phyloP scores from a whole-genome alignment of 1,140 invertebrate genomes.

The Ceratina calcarata region DNA sequence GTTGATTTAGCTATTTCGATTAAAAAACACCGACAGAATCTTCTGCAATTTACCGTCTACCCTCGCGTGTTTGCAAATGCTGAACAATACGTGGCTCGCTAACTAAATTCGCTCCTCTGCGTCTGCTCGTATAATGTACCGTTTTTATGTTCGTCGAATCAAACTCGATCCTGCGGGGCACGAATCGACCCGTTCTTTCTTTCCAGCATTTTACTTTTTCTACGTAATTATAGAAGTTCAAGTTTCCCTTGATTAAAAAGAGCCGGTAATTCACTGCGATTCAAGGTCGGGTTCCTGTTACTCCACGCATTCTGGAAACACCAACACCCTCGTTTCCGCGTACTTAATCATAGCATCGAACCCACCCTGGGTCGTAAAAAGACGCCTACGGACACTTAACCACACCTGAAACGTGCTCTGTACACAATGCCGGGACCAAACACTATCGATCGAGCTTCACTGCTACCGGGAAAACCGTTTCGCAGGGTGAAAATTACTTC shows the following conservation, averaged over 20 bases:
- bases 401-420: background rate
- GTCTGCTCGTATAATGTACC: background rate
- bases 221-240: too few relatives aligned
- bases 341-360: background rate
- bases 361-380: background rate
- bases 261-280: too few relatives aligned
- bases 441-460: background rate
- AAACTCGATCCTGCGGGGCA: too few relatives aligned
- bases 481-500: conserved; percentile 1
- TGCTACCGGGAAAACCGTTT: background rate
- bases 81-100: conserved; percentile 23
- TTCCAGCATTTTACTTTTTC: too few relatives aligned
- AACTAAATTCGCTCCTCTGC: conserved; percentile 14
- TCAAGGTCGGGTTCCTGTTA: too few relatives aligned
- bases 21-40: background rate
- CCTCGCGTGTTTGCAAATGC: conserved; percentile 18
- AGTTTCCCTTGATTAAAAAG: too few relatives aligned
- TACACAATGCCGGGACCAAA: background rate
- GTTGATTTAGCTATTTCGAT: conserved; percentile 6
- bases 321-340: too few relatives aligned
- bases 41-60: background rate
- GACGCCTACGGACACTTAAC: background rate
- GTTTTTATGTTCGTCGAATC: too few relatives aligned
- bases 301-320: too few relatives aligned
- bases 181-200: too few relatives aligned